Conservation (phyloP, 2,888 invertebrate species). For the Atethmia centrago region DNA sequence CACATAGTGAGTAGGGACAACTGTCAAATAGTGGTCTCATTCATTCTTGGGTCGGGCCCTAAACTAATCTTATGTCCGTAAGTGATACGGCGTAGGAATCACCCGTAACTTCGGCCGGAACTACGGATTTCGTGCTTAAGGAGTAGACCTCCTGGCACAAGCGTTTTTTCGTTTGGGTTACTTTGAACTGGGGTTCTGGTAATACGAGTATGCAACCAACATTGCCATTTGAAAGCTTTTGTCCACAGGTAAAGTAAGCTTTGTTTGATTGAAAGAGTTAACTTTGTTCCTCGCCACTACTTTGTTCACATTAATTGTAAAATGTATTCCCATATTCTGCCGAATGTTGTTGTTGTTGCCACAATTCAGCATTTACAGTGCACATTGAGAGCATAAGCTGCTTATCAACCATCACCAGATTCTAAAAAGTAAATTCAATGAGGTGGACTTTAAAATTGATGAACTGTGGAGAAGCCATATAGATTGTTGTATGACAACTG, state of each 20-base stretch:
- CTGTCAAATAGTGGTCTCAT: too few species aligned
- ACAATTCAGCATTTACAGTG: conserved; percentile 1
- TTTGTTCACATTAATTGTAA: background rate
- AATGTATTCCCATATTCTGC: too few species aligned
- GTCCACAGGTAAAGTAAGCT: background rate
- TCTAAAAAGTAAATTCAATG: background rate
- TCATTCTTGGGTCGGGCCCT: too few species aligned
- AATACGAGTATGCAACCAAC: background rate
- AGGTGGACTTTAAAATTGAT: background rate
- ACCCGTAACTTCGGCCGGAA: too few species aligned
- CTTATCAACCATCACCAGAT: conserved; percentile 20
- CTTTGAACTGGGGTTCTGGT: background rate
- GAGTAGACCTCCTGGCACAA: too few species aligned
- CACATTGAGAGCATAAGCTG: conserved; percentile 22
- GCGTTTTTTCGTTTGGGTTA: background rate
- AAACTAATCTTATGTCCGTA: too few species aligned
- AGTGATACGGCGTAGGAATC: too few species aligned
- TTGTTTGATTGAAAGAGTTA: background rate
- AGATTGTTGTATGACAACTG: background rate
- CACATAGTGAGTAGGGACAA: too few species aligned
- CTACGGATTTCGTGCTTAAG: too few species aligned
- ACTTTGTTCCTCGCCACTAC: background rate
- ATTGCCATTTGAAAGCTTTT: background rate
- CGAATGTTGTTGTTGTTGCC: too few species aligned
- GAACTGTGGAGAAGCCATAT: background rate